Conservation (phyloP, 2,797 vertebrate species). For the Vipera ursinii region DNA sequence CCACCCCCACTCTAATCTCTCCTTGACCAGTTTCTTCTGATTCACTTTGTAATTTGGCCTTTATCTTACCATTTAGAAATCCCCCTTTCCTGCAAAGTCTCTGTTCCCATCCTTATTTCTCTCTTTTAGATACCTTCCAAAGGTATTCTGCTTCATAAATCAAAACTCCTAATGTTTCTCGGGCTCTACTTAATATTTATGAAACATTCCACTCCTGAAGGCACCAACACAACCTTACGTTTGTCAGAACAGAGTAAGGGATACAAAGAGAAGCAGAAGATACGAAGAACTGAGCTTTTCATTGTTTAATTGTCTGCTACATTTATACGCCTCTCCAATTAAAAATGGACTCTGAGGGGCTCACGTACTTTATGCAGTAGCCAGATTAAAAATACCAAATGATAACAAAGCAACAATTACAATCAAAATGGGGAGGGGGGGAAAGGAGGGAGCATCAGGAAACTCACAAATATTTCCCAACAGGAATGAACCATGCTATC, state of each 20-base stretch:
- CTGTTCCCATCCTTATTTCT: not conserved
- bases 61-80: not conserved
- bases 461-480: not conserved
- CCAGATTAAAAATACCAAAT: not conserved
- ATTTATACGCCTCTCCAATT: not conserved
- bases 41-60: not conserved
- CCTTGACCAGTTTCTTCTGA: not conserved
- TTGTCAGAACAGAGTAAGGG: not conserved
- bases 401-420: not conserved
- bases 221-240: not conserved
- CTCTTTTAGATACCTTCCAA: not conserved
- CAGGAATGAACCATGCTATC: not conserved
- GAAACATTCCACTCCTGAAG: not conserved
- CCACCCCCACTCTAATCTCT: not conserved
- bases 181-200: not conserved
- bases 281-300: not conserved
- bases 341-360: not conserved
- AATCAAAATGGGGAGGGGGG: not conserved
- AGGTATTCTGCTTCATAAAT: not conserved
- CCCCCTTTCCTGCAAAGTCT: not conserved
- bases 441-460: not conserved
- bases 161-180: not conserved
- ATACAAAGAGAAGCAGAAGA: not conserved
- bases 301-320: not conserved
- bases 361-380: not conserved